Conservation (phyloP, 2,888 invertebrate genomes). For the Stratiomys singularior region DNA sequence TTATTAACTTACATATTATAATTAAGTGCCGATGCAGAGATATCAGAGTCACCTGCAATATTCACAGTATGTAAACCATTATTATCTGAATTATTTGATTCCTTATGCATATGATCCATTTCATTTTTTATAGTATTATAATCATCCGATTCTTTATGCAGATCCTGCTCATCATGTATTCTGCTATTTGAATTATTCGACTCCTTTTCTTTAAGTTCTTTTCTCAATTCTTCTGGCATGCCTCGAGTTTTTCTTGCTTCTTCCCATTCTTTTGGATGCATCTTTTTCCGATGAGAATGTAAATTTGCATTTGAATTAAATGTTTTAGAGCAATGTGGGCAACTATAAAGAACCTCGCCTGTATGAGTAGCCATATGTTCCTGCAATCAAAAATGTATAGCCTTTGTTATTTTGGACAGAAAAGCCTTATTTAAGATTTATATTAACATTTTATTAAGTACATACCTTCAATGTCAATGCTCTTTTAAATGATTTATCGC, state of each 20-base stretch:
- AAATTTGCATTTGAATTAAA: conserved; percentile 65
- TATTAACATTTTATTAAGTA: not conserved
- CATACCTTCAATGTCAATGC: conserved; percentile 60
- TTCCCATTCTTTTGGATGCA: conserved; percentile 63
- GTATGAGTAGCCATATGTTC: conserved; percentile 66
- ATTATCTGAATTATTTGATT: not conserved
- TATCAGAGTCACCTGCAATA: not conserved
- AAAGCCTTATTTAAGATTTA: too few species aligned
- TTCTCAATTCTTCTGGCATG: conserved; percentile 33
- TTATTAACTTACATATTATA: not conserved
- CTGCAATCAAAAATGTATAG: conserved; percentile 52
- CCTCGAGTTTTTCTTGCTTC: conserved; percentile 57
- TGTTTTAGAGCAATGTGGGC: conserved; percentile 63
- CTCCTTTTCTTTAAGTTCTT: not conserved
- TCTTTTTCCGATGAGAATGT: conserved; percentile 64
- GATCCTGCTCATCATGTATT: too few species aligned
- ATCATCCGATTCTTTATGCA: too few species aligned
- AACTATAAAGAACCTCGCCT: conserved; percentile 63
- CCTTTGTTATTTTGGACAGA: too few species aligned
- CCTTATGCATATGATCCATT: too few species aligned
- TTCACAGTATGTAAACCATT: not conserved
- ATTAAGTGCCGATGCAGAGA: not conserved
- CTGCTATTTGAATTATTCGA: not conserved
- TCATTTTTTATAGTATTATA: too few species aligned
- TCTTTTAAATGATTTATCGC: conserved; percentile 63